Evolutionary conservation across 1,140 invertebrate genomes (phyloP), one percentile per base, ranked within the genome.

Genomic region (Caerostris extrusa): DNA sequence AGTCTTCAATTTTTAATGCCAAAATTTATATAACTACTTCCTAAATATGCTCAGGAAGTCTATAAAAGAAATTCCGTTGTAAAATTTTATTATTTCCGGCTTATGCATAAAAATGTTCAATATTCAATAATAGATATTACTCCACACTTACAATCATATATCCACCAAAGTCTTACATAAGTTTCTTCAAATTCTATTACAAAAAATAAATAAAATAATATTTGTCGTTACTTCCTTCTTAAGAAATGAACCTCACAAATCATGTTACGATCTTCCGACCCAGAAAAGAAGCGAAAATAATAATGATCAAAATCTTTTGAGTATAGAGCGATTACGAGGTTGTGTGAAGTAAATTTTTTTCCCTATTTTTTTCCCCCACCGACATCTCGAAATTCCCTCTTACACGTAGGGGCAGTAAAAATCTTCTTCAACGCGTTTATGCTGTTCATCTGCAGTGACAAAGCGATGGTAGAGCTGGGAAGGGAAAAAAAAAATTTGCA

Each of bases 381-480:
- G 14, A 17, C 7, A n/a, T n/a, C n/a, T 12, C 14, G n/a, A 83
- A 57, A 10, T 57, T 83, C 17, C 82, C 82, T 14, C 14, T 19
- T 17, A 10, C 61, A 77, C 71, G 50, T 58, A 10, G 50, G 17
- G 85, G 64, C 34, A 14, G 64, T 64, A 89, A 89, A 88, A 89
- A 56, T 55, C 53, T 7, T 89, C 60, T 7, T 71, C 60, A 55
- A n/a, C 87, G 61, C 87, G 53, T 56, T 89, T 89, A 67, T 71
- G 53, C 34, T 14, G 57, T 53, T 92, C 55, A 82, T 82, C 81
- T 90, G 82, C 83, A 93, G 77, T 93, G 91, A 93, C 91, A 93
- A 93, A 93, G 57, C 69, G 81, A 64, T 89, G 10, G 77, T 17
- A 90, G 55, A 14, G 89, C 89, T 50, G 50, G 19, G 19, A 81